Percentiles rank a stretch among this genome's conserved stretches.
Evolutionary conservation across 1,140 invertebrate genomes (phyloP).

Genomic region (Akabosia matsudoensis): DNA sequence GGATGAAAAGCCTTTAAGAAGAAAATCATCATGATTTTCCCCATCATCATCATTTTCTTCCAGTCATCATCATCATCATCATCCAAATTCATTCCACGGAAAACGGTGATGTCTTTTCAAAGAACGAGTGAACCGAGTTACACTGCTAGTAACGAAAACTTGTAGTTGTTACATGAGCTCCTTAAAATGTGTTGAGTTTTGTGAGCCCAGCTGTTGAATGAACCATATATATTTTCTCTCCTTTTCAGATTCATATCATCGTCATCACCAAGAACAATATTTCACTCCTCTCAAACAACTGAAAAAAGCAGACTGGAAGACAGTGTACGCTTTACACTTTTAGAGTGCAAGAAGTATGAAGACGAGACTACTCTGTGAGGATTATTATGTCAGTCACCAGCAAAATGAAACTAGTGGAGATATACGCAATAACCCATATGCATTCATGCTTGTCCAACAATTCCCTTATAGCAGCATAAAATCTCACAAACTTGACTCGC

Average conservation of each 20-base stretch:
- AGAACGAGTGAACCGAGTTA: background rate
- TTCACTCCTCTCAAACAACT: background rate
- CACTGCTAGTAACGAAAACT: background rate
- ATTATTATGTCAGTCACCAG: too few species aligned
- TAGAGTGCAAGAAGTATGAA: too few species aligned
- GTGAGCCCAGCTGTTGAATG: slow-evolving; percentile 17
- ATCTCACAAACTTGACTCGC: background rate
- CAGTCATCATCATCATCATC: too few species aligned
- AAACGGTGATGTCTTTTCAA: background rate
- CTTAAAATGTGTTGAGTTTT: background rate
- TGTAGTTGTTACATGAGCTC: background rate
- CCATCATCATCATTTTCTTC: too few species aligned
- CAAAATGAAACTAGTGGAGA: too few species aligned
- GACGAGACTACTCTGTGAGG: too few species aligned
- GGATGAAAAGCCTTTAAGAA: background rate
- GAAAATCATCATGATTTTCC: background rate
- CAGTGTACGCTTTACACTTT: background rate
- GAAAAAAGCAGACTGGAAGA: background rate
- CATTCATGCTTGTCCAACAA: too few species aligned
- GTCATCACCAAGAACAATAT: background rate
- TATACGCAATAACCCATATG: too few species aligned
- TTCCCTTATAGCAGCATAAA: background rate
- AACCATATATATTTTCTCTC: background rate
- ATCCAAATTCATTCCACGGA: background rate
- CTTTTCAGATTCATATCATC: slow-evolving; percentile 17